Base-by-base conservation (phyloP, 2,888 invertebrate species). In the Cheiracanthium punctorium region DNA sequence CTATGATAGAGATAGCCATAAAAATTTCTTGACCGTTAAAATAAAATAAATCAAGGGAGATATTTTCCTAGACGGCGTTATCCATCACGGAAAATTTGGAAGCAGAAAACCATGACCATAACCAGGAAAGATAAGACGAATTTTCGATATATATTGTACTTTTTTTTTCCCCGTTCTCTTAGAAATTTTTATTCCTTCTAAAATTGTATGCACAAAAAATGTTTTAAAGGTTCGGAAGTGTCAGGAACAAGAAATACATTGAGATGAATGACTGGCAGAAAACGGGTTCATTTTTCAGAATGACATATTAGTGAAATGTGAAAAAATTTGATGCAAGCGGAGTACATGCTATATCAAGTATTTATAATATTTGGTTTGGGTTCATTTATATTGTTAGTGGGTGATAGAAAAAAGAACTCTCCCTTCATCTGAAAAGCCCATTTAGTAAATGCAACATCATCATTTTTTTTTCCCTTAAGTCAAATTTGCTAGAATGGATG, bases 51-150 rank as follows among this genome's bases (percentile, higher is more conserved):
- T 48, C 48, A 48, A 48, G 17, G 17, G 48, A 48, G 48, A 48
- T 48, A 48, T n/a, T 48, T 48, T 48, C 17, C 17, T 48, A 17
- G 48, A 48, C 48, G 17, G 14, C 17, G 17, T 48, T 48, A 48
- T 48, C 48, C 48, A 17, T 48, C 48, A 48, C 8, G 7, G 17
- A 48, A 48, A 48, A 48, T 48, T 48, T 48, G 48, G 48, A 48
- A 48, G 48, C 48, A 48, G 48, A 48, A 48, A 48, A 48, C 48
- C 48, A 48, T 48, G 48, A 48, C 48, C 48, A 48, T 48, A 48
- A 48, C 48, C 12, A n/a, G 17, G 48, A n/a, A 48, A 48, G 48
- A 48, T 48, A 48, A 48, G 48, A 48, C 48, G 48, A 48, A 48
- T 48, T 48, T 48, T 48, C 48, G 48, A 48, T 48, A 48, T 14